phyloP scores from a whole-genome alignment of 2,113 vertebrate species.

The Fulmarus glacialis region DNA sequence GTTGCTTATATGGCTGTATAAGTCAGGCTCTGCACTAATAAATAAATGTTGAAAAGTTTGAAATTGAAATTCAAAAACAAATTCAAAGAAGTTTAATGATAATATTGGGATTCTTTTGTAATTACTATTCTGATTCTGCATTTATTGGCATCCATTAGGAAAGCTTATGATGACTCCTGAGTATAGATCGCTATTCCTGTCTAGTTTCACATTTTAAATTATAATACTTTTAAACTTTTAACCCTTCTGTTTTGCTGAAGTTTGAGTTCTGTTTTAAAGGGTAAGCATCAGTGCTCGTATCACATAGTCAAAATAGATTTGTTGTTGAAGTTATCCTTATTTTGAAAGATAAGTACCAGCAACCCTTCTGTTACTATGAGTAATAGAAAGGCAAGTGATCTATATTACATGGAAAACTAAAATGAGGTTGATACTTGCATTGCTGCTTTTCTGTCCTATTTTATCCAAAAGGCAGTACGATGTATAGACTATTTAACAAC shows the following conservation, averaged over 20 bases:
- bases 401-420: neutral
- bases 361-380: neutral
- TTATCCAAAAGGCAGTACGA: neutral
- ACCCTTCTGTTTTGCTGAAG: neutral
- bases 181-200: neutral
- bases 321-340: neutral
- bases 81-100: neutral
- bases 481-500: neutral
- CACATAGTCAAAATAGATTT: neutral
- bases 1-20: neutral
- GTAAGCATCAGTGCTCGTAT: neutral
- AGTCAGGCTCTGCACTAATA: neutral
- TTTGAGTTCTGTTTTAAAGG: neutral
- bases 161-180: neutral
- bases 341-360: neutral
- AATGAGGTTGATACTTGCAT: neutral
- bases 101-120: neutral
- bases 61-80: neutral
- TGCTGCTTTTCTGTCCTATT: neutral
- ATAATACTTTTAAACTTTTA: neutral
- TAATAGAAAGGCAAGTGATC: neutral
- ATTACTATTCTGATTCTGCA: neutral
- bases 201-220: neutral
- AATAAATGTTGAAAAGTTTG: neutral
- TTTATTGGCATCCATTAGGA: neutral